A percentile compares a stretch with the other conserved stretches of the same genome.
phyloP scores from a whole-genome alignment of 2,113 vertebrate species.

The Myiopsitta monachus region DNA sequence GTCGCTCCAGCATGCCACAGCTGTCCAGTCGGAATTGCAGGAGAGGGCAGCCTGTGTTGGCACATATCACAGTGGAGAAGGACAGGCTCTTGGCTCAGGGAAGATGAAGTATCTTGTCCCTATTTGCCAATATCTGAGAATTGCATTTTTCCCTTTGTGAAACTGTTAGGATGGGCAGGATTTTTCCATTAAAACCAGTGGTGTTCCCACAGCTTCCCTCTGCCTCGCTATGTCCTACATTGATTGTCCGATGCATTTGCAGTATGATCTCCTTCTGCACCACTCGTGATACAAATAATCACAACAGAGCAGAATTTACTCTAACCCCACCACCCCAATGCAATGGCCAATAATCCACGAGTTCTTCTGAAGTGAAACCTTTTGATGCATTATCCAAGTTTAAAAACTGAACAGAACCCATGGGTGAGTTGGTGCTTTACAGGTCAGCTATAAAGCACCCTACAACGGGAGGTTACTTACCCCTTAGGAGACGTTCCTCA shows the following conservation, averaged over 20 bases:
- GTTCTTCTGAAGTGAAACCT: neutral
- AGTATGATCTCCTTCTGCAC: neutral
- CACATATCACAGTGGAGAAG: rapidly evolving
- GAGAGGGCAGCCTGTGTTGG: rapidly evolving
- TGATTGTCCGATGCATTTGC: neutral
- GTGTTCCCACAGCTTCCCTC: neutral
- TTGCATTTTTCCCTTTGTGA: neutral
- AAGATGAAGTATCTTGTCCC: neutral
- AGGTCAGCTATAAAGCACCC: neutral
- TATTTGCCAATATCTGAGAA: neutral
- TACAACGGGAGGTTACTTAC: conserved; percentile 48
- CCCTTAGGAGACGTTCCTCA: neutral
- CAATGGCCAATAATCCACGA: rapidly evolving
- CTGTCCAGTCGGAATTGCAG: rapidly evolving
- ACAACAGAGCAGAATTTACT: neutral
- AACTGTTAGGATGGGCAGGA: neutral
- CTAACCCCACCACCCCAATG: neutral
- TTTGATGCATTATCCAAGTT: neutral
- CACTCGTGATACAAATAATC: neutral
- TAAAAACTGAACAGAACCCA: neutral
- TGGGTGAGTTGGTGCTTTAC: neutral
- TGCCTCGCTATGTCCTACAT: neutral
- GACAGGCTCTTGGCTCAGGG: neutral
- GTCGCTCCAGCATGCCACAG: rapidly evolving
- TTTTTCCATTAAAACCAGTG: neutral